Conservation (phyloP, 2,113 vertebrate genomes). For the Cathartes aura region DNA sequence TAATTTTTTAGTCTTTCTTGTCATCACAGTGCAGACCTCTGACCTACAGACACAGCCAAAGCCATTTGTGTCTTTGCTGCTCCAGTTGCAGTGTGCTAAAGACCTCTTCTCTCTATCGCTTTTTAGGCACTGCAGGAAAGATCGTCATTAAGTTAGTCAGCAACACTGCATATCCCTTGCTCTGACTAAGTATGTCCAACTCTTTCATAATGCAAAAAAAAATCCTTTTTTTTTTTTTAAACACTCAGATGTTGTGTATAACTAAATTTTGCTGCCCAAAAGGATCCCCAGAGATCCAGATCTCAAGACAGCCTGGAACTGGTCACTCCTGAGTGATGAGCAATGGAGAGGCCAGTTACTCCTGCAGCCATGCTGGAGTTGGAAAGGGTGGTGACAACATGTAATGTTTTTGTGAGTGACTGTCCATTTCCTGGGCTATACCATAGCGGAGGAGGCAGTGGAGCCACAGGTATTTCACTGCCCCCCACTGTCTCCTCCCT, state of each 20-base stretch:
- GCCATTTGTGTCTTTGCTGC: background rate
- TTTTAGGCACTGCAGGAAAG: background rate
- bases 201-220: background rate
- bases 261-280: background rate
- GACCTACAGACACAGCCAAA: background rate
- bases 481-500: fast-evolving
- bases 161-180: background rate
- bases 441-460: background rate
- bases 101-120: background rate
- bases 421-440: background rate
- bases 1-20: background rate
- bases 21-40: background rate
- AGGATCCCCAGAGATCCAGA: background rate
- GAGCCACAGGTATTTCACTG: background rate
- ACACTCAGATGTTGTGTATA: background rate
- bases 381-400: background rate
- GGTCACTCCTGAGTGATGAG: background rate
- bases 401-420: background rate
- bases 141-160: background rate
- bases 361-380: background rate
- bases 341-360: background rate
- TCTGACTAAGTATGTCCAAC: background rate
- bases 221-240: background rate
- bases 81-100: background rate
- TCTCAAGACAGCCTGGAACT: background rate